Percentiles rank a stretch among this genome's conserved stretches.
Conservation (phyloP, 1,140 invertebrate species). For the Aphidius ervi region DNA sequence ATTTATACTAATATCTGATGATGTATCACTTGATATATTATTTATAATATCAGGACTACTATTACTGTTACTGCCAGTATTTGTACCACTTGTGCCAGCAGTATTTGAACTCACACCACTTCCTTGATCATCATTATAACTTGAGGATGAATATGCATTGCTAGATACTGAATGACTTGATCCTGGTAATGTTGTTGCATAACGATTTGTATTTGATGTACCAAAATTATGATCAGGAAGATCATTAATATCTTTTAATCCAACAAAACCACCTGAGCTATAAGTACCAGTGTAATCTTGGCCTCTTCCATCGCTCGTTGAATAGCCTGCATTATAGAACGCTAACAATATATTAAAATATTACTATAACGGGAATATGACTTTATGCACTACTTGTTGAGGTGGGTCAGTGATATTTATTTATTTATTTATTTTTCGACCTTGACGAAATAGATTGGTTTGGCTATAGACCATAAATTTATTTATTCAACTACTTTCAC, state of each 20-base stretch:
- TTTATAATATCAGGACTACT: slow-evolving; percentile 7
- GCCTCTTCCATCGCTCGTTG: slow-evolving; percentile 15
- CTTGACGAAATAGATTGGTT: slow-evolving; percentile 10
- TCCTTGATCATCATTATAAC: too few species aligned
- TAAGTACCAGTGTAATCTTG: slow-evolving; percentile 23
- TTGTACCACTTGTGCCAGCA: neutral
- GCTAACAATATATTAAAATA: neutral
- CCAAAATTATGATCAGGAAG: slow-evolving; percentile 17
- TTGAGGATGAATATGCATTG: neutral
- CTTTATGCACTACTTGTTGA: slow-evolving; percentile 13
- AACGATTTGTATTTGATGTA: slow-evolving; percentile 11
- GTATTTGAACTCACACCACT: slow-evolving; percentile 2
- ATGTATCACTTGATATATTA: slow-evolving; percentile 11
- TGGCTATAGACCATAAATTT: neutral
- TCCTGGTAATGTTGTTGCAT: slow-evolving; percentile 3
- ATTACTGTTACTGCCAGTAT: neutral
- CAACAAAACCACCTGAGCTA: slow-evolving; percentile 17
- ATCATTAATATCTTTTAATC: slow-evolving; percentile 18
- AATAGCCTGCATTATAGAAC: slow-evolving; percentile 19
- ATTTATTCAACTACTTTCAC: too few species aligned
- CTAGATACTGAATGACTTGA: slow-evolving; percentile 7
- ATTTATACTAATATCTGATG: neutral
- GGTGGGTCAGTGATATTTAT: neutral
- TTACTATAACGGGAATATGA: slow-evolving; percentile 10
- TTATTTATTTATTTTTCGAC: neutral